A percentile compares a stretch with the other conserved stretches of the same genome.
These are phyloP conservation scores for Mycetomoellerius zeteki DNA, from an alignment of 1,140 invertebrate species.

Conservation along the genomic window DNA sequence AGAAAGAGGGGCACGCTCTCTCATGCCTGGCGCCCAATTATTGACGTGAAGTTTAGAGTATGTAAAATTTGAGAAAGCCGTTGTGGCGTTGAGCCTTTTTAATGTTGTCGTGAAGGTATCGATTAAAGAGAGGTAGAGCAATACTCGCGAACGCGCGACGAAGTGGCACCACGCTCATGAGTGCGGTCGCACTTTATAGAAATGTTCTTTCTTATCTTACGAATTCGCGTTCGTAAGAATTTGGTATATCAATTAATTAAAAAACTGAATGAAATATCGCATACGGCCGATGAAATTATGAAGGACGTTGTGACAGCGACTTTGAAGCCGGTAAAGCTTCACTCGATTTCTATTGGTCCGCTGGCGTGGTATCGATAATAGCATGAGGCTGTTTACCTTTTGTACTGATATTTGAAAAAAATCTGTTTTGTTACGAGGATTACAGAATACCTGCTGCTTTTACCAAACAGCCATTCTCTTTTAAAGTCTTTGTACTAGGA, in stretches of 20 bases:
- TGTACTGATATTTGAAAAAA: conserved; percentile 15
- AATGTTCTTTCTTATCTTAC: not conserved
- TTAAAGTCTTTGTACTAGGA: not conserved
- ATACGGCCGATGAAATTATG: not conserved
- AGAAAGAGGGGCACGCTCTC: no score
- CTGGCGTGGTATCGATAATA: not conserved
- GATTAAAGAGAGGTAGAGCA: no score
- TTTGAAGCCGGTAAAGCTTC: not conserved
- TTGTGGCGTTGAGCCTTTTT: no score
- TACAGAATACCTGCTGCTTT: conserved; percentile 59
- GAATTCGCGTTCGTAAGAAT: not conserved
- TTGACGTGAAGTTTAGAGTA: no score
- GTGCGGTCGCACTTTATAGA: no score
- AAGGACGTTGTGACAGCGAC: not conserved
- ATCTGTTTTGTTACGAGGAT: conserved; percentile 60
- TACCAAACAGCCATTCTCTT: conserved; percentile 60
- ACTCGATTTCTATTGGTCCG: not conserved
- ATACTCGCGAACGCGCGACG: no score
- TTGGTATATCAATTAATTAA: not conserved
- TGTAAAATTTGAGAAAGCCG: no score
- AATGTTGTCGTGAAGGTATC: no score
- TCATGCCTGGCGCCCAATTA: no score
- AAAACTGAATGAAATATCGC: not conserved
- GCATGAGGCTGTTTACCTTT: not conserved
- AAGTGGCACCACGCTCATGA: no score